These are phyloP conservation scores for Campopleginae sp. DNA, from an alignment of 2,888 invertebrate genomes.

Conservation along the genomic window DNA sequence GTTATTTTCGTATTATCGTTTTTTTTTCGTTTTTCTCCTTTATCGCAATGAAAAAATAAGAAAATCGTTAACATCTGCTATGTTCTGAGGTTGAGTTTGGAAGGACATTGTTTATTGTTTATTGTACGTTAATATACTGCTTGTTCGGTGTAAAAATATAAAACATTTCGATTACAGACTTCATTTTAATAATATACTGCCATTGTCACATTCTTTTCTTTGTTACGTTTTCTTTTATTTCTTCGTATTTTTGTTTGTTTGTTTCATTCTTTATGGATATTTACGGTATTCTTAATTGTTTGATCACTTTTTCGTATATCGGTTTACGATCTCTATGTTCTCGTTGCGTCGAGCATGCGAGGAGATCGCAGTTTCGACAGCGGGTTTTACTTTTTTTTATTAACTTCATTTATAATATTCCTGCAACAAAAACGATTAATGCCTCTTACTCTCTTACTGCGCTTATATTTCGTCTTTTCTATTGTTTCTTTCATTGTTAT, in stretches of 20 bases:
- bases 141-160: slow-evolving; percentile 82
- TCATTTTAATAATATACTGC: slow-evolving; percentile 73
- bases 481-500: slow-evolving; percentile 1
- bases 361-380: slow-evolving; percentile 62
- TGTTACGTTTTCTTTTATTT: slow-evolving; percentile 39
- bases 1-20: slow-evolving; percentile 19
- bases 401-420: slow-evolving; percentile 64
- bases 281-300: slow-evolving; percentile 68
- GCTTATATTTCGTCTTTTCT: slow-evolving; percentile 42
- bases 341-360: slow-evolving; percentile 62
- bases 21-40: slow-evolving; percentile 44
- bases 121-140: slow-evolving; percentile 74
- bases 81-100: slow-evolving; percentile 82
- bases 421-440: slow-evolving; percentile 66
- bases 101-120: slow-evolving; percentile 82
- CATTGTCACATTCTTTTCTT: slow-evolving; percentile 67
- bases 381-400: slow-evolving; percentile 38
- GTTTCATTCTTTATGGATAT: slow-evolving; percentile 58
- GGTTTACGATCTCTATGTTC: slow-evolving; percentile 50
- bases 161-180: slow-evolving; percentile 82
- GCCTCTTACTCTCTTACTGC: slow-evolving; percentile 55
- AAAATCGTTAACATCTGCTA: slow-evolving; percentile 81
- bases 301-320: slow-evolving; percentile 68
- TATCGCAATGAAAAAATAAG: slow-evolving; percentile 81
- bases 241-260: slow-evolving; percentile 54